phyloP scores from a whole-genome alignment of 2,888 invertebrate species.

The Rhogogaster chlorosoma region DNA sequence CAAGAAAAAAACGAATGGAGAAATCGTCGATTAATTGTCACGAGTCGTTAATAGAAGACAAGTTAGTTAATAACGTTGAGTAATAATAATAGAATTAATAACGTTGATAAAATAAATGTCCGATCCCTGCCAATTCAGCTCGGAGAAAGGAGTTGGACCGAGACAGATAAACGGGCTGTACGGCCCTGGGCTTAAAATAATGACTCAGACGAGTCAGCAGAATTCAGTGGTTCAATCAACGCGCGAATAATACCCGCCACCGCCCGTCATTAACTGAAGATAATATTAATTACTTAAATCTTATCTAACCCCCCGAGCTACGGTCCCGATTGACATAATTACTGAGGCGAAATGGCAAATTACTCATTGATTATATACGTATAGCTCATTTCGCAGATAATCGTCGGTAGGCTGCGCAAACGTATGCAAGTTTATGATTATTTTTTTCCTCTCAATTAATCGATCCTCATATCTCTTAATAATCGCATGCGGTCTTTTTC shows the following conservation, averaged over 20 bases:
- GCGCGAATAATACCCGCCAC: slow-evolving; percentile 36
- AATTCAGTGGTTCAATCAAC: slow-evolving; percentile 65
- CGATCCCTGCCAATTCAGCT: slow-evolving; percentile 39
- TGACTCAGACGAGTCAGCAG: slow-evolving; percentile 66
- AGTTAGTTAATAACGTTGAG: slow-evolving; percentile 32
- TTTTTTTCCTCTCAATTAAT: background rate
- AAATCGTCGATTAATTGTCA: slow-evolving; percentile 4
- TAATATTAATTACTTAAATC: slow-evolving; percentile 66
- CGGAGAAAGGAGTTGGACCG: slow-evolving; percentile 47
- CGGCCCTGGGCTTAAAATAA: slow-evolving; percentile 61
- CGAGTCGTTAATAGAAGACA: slow-evolving; percentile 19
- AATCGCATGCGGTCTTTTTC: background rate
- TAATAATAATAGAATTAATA: slow-evolving; percentile 50
- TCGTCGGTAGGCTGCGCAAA: background rate
- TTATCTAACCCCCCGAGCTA: slow-evolving; percentile 58
- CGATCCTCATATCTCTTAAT: background rate
- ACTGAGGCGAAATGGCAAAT: slow-evolving; percentile 57
- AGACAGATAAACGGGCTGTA: slow-evolving; percentile 48
- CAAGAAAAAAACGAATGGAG: background rate
- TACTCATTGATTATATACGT: slow-evolving; percentile 42
- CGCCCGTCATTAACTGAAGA: slow-evolving; percentile 62
- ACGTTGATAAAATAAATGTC: slow-evolving; percentile 44
- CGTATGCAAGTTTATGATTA: background rate
- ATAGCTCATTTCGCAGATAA: slow-evolving; percentile 1
- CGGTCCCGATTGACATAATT: slow-evolving; percentile 64